A percentile compares a stretch with the other conserved stretches of the same genome.
These are phyloP conservation scores for Stigmatopora nigra DNA, from an alignment of 2,113 vertebrate species.

Conservation along the genomic window DNA sequence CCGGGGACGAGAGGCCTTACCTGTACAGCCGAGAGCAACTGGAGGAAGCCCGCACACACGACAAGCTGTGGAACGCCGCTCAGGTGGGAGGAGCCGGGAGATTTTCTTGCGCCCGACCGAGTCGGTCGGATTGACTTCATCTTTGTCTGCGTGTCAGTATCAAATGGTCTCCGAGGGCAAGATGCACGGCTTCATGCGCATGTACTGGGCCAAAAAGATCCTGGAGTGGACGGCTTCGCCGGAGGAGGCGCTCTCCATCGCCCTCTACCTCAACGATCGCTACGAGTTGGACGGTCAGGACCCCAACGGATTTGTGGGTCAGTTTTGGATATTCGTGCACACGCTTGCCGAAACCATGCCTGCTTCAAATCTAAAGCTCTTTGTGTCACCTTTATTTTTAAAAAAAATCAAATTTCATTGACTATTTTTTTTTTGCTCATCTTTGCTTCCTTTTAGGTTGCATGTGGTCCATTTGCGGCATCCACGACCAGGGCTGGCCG, in stretches of 20 bases:
- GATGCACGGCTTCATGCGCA: slow-evolving; percentile 83
- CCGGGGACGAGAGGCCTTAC: slow-evolving; percentile 72
- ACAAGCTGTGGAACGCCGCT: slow-evolving; percentile 80
- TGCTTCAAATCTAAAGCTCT: too few relatives aligned
- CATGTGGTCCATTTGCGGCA: slow-evolving; percentile 86
- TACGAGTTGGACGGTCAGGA: slow-evolving; percentile 77
- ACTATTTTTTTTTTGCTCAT: too few relatives aligned
- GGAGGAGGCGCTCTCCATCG: slow-evolving; percentile 75
- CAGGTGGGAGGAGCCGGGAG: slow-evolving; percentile 62
- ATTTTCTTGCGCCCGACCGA: too few relatives aligned
- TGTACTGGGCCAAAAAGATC: slow-evolving; percentile 95
- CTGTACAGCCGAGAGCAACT: slow-evolving; percentile 72
- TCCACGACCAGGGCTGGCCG: slow-evolving; percentile 83
- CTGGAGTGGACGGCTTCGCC: slow-evolving; percentile 83
- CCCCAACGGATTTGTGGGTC: slow-evolving; percentile 78
- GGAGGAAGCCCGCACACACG: slow-evolving; percentile 74
- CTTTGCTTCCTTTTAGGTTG: too few relatives aligned
- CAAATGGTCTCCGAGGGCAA: slow-evolving; percentile 82
- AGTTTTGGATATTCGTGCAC: slow-evolving; percentile 24
- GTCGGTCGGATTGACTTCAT: too few relatives aligned
- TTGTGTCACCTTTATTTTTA: too few relatives aligned
- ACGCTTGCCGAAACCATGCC: too few relatives aligned
- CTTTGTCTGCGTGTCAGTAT: slow-evolving; percentile 41
- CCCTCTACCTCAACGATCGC: slow-evolving; percentile 80
- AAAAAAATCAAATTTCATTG: too few relatives aligned